Base-by-base conservation (phyloP, 2,888 invertebrate species). In the Zaprionus bogoriensis region DNA sequence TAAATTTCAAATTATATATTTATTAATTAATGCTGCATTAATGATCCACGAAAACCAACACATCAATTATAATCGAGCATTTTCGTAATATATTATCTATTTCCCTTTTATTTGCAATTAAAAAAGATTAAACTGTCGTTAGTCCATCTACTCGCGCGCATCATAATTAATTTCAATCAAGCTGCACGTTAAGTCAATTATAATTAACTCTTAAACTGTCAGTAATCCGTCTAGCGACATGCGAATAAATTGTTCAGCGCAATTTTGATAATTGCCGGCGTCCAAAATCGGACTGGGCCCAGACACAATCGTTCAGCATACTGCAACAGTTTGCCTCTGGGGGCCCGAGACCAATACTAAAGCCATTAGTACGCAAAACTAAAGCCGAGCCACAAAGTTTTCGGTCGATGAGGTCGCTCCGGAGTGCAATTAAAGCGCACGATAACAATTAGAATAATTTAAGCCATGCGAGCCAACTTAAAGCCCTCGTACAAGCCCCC, bases 401-500 rank as follows among this genome's bases (percentile, higher is more conserved):
- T 47, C 10, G 67, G 51, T 32, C 52, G 30, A 47, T 41, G 17
- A 23, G 59, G 48, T 14, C 61, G 47, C 55, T 65, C 67, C 30
- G 50, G 59, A 75, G 59, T 55, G 70, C 75, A 78, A 84, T 87
- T 81, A 81, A 71, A 75, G 76, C 57, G 48, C 45, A 68, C 73
- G 63, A 79, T 85, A 79, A 85, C 83, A 82, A 82, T 83, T 82
- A 87, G 82, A 87, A 87, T 87, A 87, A 85, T 74, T 83, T 83
- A 76, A 82, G 58, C 62, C 55, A 20, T 61, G 57, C 53, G 14
- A 58, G 72, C 61, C 36, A 67, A 69, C 71, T 76, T 78, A 55
- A 51, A 23, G 45, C 59, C 9, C 42, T n/a, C 52, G 48, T 39
- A 48, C 25, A 27, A n/a, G 19, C 20, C 23, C 22, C 22, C 20